Evolutionary conservation across 2,888 invertebrate genomes (phyloP).

Genomic region (Panorpa germanica): DNA sequence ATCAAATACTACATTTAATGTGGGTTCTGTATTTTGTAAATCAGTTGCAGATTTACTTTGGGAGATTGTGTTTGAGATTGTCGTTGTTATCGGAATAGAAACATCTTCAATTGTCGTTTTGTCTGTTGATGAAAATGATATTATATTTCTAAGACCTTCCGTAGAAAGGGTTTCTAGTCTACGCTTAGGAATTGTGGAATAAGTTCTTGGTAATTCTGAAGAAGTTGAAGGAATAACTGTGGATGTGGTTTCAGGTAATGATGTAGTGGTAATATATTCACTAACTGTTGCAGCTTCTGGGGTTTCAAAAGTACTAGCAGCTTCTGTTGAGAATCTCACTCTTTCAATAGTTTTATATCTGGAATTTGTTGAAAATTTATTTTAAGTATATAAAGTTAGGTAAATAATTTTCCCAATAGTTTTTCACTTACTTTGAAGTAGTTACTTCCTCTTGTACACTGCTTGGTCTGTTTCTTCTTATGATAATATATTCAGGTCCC

Average conservation of each 20-base stretch:
- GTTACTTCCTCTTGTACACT: constrained; percentile 28
- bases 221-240: constrained; percentile 9
- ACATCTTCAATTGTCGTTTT: too few relatives aligned
- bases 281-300: not conserved
- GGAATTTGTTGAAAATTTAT: constrained; percentile 7
- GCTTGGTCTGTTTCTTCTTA: constrained; percentile 36
- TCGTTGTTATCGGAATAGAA: too few relatives aligned
- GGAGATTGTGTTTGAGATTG: too few relatives aligned
- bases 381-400: constrained; percentile 1
- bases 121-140: too few relatives aligned
- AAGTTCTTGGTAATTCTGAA: too few relatives aligned
- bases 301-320: too few relatives aligned
- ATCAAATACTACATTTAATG: too few relatives aligned
- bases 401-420: not conserved
- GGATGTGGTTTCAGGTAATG: constrained; percentile 6
- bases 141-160: too few relatives aligned
- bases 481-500: constrained; percentile 44
- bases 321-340: constrained; percentile 11
- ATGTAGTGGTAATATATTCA: constrained; percentile 6
- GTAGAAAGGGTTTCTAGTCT: too few relatives aligned
- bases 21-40: too few relatives aligned
- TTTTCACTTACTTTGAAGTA: constrained; percentile 26
- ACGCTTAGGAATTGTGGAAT: too few relatives aligned
- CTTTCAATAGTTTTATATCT: constrained; percentile 13
- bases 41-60: too few relatives aligned